Evolutionary conservation across 2,888 invertebrate species (phyloP).

Genomic region (Ectemnius continuus): DNA sequence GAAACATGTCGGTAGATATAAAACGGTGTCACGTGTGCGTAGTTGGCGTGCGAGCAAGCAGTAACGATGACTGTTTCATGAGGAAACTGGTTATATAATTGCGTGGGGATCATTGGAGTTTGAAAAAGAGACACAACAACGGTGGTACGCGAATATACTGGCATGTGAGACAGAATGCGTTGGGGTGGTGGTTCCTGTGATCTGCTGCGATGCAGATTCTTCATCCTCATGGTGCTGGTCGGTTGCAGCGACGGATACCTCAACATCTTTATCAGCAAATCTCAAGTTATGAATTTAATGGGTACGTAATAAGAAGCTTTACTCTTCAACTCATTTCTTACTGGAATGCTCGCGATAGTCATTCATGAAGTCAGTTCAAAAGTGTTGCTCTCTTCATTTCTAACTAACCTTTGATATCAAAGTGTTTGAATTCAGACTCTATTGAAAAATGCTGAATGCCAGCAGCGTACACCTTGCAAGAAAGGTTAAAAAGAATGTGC

Average conservation of each 20-base stretch:
- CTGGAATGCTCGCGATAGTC: too few species aligned
- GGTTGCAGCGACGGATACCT: slow-evolving; percentile 83
- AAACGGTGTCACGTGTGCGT: slow-evolving; percentile 25
- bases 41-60: background rate
- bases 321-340: too few species aligned
- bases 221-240: slow-evolving; percentile 70
- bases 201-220: slow-evolving; percentile 70
- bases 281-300: slow-evolving; percentile 88
- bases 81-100: background rate
- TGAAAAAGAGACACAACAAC: slow-evolving; percentile 25
- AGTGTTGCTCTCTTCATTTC: too few species aligned
- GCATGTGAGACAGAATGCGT: slow-evolving; percentile 75
- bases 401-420: too few species aligned
- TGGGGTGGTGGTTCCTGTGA: slow-evolving; percentile 74
- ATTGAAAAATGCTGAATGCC: too few species aligned
- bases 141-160: slow-evolving; percentile 40
- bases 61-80: background rate
- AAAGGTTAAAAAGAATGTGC: too few species aligned
- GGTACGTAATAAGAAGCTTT: slow-evolving; percentile 78
- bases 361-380: too few species aligned
- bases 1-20: slow-evolving; percentile 20
- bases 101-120: slow-evolving; percentile 8
- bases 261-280: slow-evolving; percentile 89
- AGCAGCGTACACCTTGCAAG: too few species aligned
- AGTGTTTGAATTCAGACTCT: too few species aligned